These are phyloP conservation scores for Protonemura montana DNA, from an alignment of 2,888 invertebrate genomes.

Conservation along the genomic window DNA sequence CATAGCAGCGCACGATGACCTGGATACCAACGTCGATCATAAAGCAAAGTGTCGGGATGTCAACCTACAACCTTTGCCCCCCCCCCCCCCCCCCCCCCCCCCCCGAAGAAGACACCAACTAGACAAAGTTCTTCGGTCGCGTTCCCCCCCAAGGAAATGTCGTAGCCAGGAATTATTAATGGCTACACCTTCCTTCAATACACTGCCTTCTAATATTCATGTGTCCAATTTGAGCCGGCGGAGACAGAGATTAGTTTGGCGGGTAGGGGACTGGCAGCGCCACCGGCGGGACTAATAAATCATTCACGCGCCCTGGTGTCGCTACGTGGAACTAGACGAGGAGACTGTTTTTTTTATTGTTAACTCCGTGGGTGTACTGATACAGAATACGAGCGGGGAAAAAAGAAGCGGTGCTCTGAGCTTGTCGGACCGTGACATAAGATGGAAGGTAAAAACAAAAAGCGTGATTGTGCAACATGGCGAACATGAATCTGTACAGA, in stretches of 20 bases:
- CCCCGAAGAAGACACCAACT: too few species aligned
- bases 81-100: too few species aligned
- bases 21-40: too few species aligned
- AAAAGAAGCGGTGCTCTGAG: not conserved
- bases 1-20: too few species aligned
- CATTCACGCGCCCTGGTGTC: not conserved
- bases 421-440: not conserved
- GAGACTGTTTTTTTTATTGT: not conserved
- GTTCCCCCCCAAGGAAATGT: not conserved
- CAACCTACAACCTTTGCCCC: too few species aligned
- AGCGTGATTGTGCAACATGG: too few species aligned
- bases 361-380: not conserved
- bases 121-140: too few species aligned
- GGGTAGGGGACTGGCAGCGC: not conserved
- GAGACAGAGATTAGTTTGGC: constrained; percentile 26
- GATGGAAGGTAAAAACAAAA: too few species aligned
- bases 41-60: too few species aligned
- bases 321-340: not conserved
- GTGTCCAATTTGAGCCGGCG: constrained; percentile 17
- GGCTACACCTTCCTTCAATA: constrained; percentile 23
- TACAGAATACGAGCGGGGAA: not conserved
- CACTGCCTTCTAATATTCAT: constrained; percentile 30
- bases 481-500: too few species aligned
- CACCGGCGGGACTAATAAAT: constrained; percentile 1
- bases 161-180: constrained; percentile 10